Conservation (phyloP, 1,140 invertebrate species). For the Rhyzopertha dominica region DNA sequence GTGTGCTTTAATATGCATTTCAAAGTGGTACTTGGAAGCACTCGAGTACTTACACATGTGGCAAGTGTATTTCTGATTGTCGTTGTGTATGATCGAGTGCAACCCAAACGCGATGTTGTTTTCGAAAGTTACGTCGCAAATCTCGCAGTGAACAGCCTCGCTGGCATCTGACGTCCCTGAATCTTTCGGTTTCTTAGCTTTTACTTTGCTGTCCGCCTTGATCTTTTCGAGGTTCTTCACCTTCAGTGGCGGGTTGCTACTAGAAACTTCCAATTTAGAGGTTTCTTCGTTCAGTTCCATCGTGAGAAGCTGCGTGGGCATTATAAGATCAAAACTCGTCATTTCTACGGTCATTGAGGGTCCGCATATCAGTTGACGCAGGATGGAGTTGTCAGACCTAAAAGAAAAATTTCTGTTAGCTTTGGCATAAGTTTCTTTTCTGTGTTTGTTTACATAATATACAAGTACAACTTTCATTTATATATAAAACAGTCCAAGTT, state of each 20-base stretch:
- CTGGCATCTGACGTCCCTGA: conserved; percentile 50
- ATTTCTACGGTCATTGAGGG: conserved; percentile 6
- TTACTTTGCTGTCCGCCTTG: background rate
- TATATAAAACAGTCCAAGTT: no score
- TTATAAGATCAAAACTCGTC: background rate
- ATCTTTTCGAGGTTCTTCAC: no score
- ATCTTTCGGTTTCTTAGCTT: conserved; percentile 45
- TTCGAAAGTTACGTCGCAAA: conserved; percentile 35
- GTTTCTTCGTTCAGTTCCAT: no score
- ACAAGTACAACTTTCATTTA: no score
- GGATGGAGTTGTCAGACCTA: no score
- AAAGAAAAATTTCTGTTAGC: no score
- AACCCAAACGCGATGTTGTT: conserved; percentile 34
- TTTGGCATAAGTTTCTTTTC: no score
- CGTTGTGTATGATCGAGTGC: conserved; percentile 38
- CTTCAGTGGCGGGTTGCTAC: no score
- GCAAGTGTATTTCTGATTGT: conserved; percentile 43
- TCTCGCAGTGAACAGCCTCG: conserved; percentile 35
- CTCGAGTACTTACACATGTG: conserved; percentile 46
- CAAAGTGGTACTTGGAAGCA: conserved; percentile 44
- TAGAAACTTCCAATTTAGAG: no score
- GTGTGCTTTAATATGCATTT: conserved; percentile 41
- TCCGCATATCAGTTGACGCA: conserved; percentile 1
- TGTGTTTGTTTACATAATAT: no score
- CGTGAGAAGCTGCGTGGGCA: background rate